A percentile compares a stretch with the other conserved stretches of the same genome.
Conservation (phyloP, 2,113 vertebrate genomes). For the Mormoops blainvillei region DNA sequence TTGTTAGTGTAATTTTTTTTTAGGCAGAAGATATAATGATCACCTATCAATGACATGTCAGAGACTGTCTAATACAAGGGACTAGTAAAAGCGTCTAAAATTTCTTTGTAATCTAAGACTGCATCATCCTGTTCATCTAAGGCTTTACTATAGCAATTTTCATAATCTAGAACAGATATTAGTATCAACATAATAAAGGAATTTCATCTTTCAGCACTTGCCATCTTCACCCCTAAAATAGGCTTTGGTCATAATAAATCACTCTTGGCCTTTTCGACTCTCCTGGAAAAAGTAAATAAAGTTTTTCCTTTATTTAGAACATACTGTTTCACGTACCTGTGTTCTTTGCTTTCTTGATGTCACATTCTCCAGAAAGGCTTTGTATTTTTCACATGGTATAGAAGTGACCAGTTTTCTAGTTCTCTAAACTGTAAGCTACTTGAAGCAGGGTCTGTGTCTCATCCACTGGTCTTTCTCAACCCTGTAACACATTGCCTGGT, state of each 20-base stretch:
- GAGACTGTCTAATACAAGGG: neutral
- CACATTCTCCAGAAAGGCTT: neutral
- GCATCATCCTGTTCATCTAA: neutral
- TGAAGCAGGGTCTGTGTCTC: neutral
- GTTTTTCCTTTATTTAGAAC: neutral
- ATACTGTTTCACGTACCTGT: neutral
- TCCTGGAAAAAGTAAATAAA: neutral
- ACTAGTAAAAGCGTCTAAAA: neutral
- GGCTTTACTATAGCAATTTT: neutral
- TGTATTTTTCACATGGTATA: neutral
- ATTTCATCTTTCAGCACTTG: neutral
- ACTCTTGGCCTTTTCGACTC: neutral
- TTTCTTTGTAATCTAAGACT: neutral
- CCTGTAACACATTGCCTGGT: neutral
- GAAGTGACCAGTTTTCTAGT: neutral
- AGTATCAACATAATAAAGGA: neutral
- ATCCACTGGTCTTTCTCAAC: neutral
- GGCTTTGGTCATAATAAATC: neutral
- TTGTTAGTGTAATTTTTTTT: neutral
- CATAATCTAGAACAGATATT: neutral
- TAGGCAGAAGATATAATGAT: neutral
- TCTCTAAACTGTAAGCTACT: neutral
- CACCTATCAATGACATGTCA: neutral
- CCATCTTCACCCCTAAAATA: neutral
- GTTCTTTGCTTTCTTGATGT: neutral